phyloP scores from a whole-genome alignment of 2,113 vertebrate genomes.

The Ceyx cyanopectus region DNA sequence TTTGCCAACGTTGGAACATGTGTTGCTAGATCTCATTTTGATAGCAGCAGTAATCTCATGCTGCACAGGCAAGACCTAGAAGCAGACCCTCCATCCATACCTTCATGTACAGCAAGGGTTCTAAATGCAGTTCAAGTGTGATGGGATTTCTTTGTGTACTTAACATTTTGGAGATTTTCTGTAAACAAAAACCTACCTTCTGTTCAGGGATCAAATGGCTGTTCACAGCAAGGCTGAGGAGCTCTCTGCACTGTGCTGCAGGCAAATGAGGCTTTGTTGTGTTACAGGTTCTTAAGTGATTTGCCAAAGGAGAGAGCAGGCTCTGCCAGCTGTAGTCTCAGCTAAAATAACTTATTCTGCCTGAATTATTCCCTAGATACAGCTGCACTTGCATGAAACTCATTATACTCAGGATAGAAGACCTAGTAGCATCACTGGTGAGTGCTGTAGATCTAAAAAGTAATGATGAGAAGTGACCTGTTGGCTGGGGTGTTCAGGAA shows the following conservation, averaged over 20 bases:
- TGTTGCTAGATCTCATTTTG: not conserved
- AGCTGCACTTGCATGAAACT: not conserved
- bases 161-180: not conserved
- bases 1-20: not conserved
- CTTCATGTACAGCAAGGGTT: not conserved
- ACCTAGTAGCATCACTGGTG: not conserved
- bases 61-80: not conserved
- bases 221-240: not conserved
- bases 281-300: not conserved
- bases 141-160: not conserved
- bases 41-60: not conserved
- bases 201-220: not conserved
- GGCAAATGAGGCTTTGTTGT: not conserved
- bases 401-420: not conserved
- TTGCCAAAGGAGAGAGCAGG: not conserved
- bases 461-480: not conserved
- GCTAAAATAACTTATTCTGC: slow-evolving; percentile 16
- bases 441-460: not conserved
- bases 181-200: not conserved
- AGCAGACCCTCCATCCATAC: not conserved
- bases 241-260: not conserved
- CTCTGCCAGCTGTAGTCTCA: not conserved
- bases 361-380: not conserved
- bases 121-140: not conserved
- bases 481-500: not conserved